Evolutionary conservation across 1,140 invertebrate genomes (phyloP).

Genomic region (Drosophila lowei): DNA sequence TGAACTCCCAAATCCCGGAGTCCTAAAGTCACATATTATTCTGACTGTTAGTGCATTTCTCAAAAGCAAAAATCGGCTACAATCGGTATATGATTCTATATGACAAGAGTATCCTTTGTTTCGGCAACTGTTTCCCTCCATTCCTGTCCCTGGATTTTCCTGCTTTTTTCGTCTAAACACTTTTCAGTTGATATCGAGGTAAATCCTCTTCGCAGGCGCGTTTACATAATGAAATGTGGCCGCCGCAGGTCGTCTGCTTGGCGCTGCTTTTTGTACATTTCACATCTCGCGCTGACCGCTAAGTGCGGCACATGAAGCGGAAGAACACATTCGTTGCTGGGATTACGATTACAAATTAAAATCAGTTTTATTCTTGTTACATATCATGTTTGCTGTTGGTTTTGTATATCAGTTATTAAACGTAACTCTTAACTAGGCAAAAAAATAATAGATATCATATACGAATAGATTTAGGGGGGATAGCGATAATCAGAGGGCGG

Average conservation of each 20-base stretch:
- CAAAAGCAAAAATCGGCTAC: too few species aligned
- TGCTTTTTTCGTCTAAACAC: slow-evolving; percentile 46
- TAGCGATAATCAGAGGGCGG: too few species aligned
- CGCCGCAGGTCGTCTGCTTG: slow-evolving; percentile 36
- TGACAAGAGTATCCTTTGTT: not conserved
- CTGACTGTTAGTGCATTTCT: too few species aligned
- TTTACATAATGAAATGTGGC: slow-evolving; percentile 75
- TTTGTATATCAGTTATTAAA: slow-evolving; percentile 47
- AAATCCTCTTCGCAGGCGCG: slow-evolving; percentile 68
- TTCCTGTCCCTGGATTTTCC: not conserved
- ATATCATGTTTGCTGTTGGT: slow-evolving; percentile 44
- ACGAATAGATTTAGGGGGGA: not conserved
- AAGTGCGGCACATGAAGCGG: too few species aligned
- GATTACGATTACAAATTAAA: slow-evolving; percentile 19
- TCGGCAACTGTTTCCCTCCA: not conserved
- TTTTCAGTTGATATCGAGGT: slow-evolving; percentile 72
- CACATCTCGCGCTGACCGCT: not conserved
- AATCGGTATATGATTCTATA: too few species aligned
- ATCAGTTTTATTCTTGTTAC: slow-evolving; percentile 22
- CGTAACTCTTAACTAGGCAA: slow-evolving; percentile 50
- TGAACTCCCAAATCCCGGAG: too few species aligned
- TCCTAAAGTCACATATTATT: too few species aligned
- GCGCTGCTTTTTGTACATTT: not conserved
- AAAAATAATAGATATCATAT: slow-evolving; percentile 27
- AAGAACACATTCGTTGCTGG: not conserved